phyloP scores from a whole-genome alignment of 2,888 invertebrate genomes.

The Diaprepes abbreviatus region DNA sequence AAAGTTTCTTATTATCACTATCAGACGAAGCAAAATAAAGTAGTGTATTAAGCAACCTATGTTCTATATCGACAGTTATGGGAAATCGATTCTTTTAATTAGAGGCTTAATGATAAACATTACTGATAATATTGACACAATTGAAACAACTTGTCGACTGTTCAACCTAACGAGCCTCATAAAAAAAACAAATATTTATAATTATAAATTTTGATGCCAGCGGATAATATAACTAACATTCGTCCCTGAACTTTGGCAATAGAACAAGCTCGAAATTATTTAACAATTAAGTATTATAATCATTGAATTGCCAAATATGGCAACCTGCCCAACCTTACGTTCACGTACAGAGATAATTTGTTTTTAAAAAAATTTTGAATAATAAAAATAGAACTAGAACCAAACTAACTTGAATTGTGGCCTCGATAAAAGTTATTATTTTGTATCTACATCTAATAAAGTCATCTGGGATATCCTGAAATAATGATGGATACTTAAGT shows the following conservation, averaged over 20 bases:
- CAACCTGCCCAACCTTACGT: slow-evolving; percentile 15
- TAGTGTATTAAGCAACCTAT: no score
- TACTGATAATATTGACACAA: not conserved
- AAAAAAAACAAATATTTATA: slow-evolving; percentile 2
- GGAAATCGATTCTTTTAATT: no score
- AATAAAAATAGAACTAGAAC: slow-evolving; percentile 13
- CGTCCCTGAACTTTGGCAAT: slow-evolving; percentile 39
- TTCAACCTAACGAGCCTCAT: not conserved
- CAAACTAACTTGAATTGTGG: not conserved
- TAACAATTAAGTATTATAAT: slow-evolving; percentile 28
- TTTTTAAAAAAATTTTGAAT: not conserved
- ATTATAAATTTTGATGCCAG: slow-evolving; percentile 2
- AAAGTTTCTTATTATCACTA: no score
- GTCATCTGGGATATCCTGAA: no score
- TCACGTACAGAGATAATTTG: slow-evolving; percentile 3
- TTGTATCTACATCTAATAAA: not conserved
- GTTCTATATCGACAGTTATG: no score
- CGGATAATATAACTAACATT: slow-evolving; percentile 19
- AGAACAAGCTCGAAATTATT: slow-evolving; percentile 6
- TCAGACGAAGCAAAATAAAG: no score
- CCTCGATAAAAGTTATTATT: not conserved
- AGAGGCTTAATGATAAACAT: no score
- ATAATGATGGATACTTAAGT: no score
- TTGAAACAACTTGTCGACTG: not conserved
- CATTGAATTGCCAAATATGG: slow-evolving; percentile 34